These are phyloP conservation scores for Micoletzkya japonica DNA, from an alignment of 2,888 invertebrate genomes.

Conservation along the genomic window DNA sequence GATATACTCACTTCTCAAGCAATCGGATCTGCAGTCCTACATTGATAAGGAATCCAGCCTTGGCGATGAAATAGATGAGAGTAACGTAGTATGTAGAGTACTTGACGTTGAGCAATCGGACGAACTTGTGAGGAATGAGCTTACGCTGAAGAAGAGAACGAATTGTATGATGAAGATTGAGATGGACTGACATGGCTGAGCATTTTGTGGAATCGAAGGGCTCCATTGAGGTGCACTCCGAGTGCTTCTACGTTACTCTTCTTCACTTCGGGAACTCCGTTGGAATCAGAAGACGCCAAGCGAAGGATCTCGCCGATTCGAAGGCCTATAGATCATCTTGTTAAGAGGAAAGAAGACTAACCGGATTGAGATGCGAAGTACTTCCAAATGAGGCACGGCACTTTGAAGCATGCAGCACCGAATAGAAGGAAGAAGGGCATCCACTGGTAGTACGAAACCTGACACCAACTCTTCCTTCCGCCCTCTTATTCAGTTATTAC, in stretches of 20 bases:
- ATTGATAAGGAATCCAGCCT: conserved; percentile 50
- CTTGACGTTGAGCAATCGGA: conserved; percentile 53
- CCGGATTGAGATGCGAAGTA: conserved; percentile 61
- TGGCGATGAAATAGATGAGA: conserved; percentile 56
- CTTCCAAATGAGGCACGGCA: conserved; percentile 61
- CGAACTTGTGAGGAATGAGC: conserved; percentile 50
- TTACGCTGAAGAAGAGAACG: conserved; percentile 44
- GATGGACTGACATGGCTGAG: conserved; percentile 47
- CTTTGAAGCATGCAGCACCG: conserved; percentile 58
- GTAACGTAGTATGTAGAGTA: conserved; percentile 54
- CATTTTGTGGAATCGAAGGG: conserved; percentile 58
- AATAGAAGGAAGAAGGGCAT: conserved; percentile 60
- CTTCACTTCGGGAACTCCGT: conserved; percentile 60
- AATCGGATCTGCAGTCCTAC: conserved; percentile 45
- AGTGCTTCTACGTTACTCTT: conserved; percentile 54
- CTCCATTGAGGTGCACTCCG: conserved; percentile 56
- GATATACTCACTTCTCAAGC: conserved; percentile 38
- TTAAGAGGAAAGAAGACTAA: conserved; percentile 19
- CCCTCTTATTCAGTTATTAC: conserved; percentile 21
- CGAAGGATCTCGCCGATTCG: conserved; percentile 61
- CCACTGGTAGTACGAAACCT: conserved; percentile 54
- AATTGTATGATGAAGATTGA: too few species aligned
- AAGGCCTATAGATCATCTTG: conserved; percentile 43
- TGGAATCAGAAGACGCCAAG: conserved; percentile 54
- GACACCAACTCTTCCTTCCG: neutral